Evolutionary conservation across 2,888 invertebrate genomes (phyloP), one percentile per base, ranked within the genome.

Genomic region (Parascotia fuliginaria): DNA sequence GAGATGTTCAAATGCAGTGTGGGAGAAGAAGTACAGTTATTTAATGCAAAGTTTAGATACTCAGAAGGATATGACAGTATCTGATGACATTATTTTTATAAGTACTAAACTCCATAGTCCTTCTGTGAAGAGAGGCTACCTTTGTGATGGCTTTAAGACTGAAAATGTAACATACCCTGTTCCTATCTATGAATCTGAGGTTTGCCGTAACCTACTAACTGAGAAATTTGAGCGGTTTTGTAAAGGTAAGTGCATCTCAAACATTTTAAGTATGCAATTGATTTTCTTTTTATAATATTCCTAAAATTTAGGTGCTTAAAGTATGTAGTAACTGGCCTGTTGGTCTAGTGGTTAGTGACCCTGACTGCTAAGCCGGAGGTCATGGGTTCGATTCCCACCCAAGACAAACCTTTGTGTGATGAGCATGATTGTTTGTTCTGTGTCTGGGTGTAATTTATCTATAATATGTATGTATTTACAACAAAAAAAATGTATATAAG

Each of bases 221-320:
- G 97, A 97, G 44, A 95, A 98, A 69, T 97, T 97, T 84, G 95
- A 96, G 60, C 95, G 94, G 68, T 95, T 97, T 60, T 97, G 97
- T 79, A 92, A 93, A 76, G 93, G 93, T 92, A 78, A 38, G 29
- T 14, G 2, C 2, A 3, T 19, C 5, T 19, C 19, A 19, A 19
- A 3, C 19, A n/a, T n/a, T n/a, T n/a, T n/a, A n/a, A n/a, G n/a
- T n/a, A n/a, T n/a, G n/a, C n/a, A n/a, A n/a, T n/a, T n/a, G n/a
- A n/a, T n/a, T n/a, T n/a, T n/a, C n/a, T n/a, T n/a, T n/a, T n/a
- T n/a, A n/a, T n/a, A n/a, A n/a, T n/a, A n/a, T n/a, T n/a, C n/a
- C n/a, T n/a, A n/a, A n/a, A n/a, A n/a, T n/a, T n/a, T n/a, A n/a
- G n/a, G n/a, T n/a, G n/a, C n/a, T n/a, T n/a, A n/a, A n/a, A n/a